A percentile compares a stretch with the other conserved stretches of the same genome.
Evolutionary conservation across 2,113 vertebrate genomes (phyloP).

Genomic region (Phycodurus eques): DNA sequence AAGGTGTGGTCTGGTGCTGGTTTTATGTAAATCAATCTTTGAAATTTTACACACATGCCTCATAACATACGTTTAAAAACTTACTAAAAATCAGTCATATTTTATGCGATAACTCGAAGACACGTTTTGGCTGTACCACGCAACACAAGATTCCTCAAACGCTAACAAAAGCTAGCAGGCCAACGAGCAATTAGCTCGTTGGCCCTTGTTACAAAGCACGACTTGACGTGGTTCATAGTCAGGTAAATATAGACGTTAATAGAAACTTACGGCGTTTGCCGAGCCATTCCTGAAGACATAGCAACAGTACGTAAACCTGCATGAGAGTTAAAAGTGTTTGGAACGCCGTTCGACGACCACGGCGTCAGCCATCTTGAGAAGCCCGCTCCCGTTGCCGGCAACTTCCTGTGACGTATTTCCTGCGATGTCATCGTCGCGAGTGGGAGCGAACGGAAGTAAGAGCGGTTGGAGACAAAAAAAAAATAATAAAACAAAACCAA

Average conservation of each 20-base stretch:
- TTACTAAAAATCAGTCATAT: no score
- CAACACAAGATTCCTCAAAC: not conserved
- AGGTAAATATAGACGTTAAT: not conserved
- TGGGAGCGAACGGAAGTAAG: slow-evolving; percentile 24
- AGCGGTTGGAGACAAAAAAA: not conserved
- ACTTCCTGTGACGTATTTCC: slow-evolving; percentile 36
- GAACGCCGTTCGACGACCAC: slow-evolving; percentile 7
- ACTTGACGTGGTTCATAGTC: not conserved
- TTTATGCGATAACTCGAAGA: no score
- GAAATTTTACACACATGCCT: no score
- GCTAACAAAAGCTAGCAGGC: slow-evolving; percentile 3
- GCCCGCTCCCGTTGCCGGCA: slow-evolving; percentile 3
- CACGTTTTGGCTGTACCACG: not conserved
- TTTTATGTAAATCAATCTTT: no score
- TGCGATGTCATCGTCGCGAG: not conserved
- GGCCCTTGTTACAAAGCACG: no score
- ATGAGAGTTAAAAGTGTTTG: slow-evolving; percentile 15
- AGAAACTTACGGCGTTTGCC: slow-evolving; percentile 72
- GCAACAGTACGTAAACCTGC: slow-evolving; percentile 20
- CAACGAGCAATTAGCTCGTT: no score
- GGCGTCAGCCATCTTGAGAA: slow-evolving; percentile 44
- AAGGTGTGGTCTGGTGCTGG: no score
- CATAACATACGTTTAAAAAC: no score
- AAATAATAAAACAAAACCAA: no score
- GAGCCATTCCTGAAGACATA: slow-evolving; percentile 76